Evolutionary conservation across 2,888 invertebrate species (phyloP).

Genomic region (Megaustenia siamemsis): DNA sequence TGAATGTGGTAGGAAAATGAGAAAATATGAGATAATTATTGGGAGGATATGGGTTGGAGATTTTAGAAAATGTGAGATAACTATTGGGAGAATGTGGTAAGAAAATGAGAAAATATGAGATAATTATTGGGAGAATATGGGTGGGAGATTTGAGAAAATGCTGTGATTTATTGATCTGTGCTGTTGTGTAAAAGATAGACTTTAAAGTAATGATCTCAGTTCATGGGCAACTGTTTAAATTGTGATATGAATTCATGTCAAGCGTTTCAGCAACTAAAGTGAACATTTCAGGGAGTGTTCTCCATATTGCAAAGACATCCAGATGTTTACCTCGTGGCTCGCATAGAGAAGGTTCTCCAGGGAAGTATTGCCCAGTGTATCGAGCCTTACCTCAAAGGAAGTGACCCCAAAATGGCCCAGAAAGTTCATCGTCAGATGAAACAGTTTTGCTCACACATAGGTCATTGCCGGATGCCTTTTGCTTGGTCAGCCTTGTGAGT

Average conservation of each 20-base stretch:
- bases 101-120: too few relatives aligned
- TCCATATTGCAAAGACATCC: conserved; percentile 92
- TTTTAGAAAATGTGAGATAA: too few relatives aligned
- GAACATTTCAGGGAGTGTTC: conserved; percentile 89
- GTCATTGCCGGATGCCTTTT: conserved; percentile 95
- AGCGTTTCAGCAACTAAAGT: neutral
- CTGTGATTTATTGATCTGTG: too few relatives aligned
- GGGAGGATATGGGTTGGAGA: too few relatives aligned
- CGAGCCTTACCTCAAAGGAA: conserved; percentile 88
- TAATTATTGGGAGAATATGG: too few relatives aligned
- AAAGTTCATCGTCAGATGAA: conserved; percentile 85
- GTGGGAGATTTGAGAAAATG: too few relatives aligned
- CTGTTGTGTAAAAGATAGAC: too few relatives aligned
- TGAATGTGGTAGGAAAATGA: too few relatives aligned
- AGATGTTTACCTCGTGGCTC: conserved; percentile 94
- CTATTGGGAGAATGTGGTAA: too few relatives aligned
- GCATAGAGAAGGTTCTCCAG: conserved; percentile 95
- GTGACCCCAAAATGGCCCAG: conserved; percentile 72
- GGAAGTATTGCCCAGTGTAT: conserved; percentile 88
- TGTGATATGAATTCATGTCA: neutral
- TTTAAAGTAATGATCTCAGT: too few relatives aligned
- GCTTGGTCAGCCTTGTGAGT: conserved; percentile 91
- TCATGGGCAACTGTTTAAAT: too few relatives aligned
- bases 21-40: too few relatives aligned
- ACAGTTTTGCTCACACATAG: conserved; percentile 89